Percentiles rank a stretch among this genome's conserved stretches.
These are phyloP conservation scores for Sterrhoptilus dennistouni DNA, from an alignment of 2,113 vertebrate genomes.

Conservation along the genomic window DNA sequence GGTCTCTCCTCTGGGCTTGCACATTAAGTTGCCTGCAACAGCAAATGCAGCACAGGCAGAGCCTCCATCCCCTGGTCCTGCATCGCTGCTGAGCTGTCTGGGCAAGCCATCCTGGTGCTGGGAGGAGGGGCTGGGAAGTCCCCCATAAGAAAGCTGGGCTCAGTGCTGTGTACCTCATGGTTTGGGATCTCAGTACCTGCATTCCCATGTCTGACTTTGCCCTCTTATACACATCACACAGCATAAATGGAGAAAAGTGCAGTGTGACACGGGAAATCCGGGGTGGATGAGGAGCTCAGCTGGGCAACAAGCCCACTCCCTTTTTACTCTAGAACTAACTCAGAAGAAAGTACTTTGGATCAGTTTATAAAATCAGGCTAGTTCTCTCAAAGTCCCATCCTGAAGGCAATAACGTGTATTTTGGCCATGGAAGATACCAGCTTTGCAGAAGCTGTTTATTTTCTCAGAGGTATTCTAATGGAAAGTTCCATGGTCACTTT, in stretches of 20 bases:
- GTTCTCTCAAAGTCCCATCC: not conserved
- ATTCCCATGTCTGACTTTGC: not conserved
- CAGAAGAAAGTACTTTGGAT: not conserved
- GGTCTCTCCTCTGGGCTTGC: not conserved
- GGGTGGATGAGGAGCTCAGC: not conserved
- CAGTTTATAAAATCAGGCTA: not conserved
- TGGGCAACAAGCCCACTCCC: not conserved
- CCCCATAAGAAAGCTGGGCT: fast-evolving
- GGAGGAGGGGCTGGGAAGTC: not conserved
- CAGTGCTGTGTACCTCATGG: not conserved
- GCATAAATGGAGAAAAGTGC: not conserved
- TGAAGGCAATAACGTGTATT: not conserved
- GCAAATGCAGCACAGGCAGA: not conserved
- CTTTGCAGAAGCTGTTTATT: not conserved
- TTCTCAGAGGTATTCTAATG: not conserved
- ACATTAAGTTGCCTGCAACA: not conserved
- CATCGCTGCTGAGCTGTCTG: fast-evolving
- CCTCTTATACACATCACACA: not conserved
- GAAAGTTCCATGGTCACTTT: not conserved
- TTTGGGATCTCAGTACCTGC: not conserved
- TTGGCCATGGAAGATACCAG: not conserved
- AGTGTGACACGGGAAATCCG: fast-evolving
- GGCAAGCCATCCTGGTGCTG: not conserved
- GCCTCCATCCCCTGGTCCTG: not conserved
- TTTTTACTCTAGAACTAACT: not conserved